Percentiles rank a stretch among this genome's conserved stretches.
Evolutionary conservation across 2,888 invertebrate genomes (phyloP).

Genomic region (Ichneumoninae sp.): DNA sequence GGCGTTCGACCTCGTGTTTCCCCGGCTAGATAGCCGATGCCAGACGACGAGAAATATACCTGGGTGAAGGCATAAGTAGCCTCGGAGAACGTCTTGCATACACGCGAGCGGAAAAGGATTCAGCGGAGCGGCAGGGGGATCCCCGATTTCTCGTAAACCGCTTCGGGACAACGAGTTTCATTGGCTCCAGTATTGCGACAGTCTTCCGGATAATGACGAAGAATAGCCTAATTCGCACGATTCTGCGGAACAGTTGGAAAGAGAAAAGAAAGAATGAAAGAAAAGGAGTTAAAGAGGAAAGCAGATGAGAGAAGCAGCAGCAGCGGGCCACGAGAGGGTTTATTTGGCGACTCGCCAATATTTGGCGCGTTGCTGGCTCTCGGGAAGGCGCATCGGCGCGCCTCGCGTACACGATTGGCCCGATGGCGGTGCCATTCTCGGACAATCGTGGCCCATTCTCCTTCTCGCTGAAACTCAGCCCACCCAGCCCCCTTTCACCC

Average conservation of each 20-base stretch:
- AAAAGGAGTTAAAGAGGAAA: slow-evolving; percentile 24
- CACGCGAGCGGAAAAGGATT: slow-evolving; percentile 48
- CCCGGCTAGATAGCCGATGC: slow-evolving; percentile 44
- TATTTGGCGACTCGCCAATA: slow-evolving; percentile 76
- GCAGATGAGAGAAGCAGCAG: background rate
- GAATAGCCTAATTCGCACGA: slow-evolving; percentile 38
- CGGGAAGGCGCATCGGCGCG: slow-evolving; percentile 40
- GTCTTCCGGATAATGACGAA: slow-evolving; percentile 15
- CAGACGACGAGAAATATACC: slow-evolving; percentile 56
- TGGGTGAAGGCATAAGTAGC: slow-evolving; percentile 25
- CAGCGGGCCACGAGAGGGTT: slow-evolving; percentile 66
- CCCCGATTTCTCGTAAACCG: background rate
- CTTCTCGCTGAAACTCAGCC: slow-evolving; percentile 22
- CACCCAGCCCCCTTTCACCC: slow-evolving; percentile 35
- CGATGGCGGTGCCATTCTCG: slow-evolving; percentile 75
- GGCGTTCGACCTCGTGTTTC: slow-evolving; percentile 53
- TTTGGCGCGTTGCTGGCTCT: slow-evolving; percentile 63
- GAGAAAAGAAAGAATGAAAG: background rate
- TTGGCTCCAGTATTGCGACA: slow-evolving; percentile 13
- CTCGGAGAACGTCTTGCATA: slow-evolving; percentile 40
- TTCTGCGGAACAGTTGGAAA: slow-evolving; percentile 21
- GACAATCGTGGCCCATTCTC: slow-evolving; percentile 74
- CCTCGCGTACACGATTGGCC: slow-evolving; percentile 71
- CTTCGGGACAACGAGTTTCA: slow-evolving; percentile 9
- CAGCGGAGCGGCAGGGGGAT: background rate